Evolutionary conservation across 2,113 vertebrate genomes (phyloP), one percentile per base, ranked within the genome.

Genomic region (Neodon shergylaensis): DNA sequence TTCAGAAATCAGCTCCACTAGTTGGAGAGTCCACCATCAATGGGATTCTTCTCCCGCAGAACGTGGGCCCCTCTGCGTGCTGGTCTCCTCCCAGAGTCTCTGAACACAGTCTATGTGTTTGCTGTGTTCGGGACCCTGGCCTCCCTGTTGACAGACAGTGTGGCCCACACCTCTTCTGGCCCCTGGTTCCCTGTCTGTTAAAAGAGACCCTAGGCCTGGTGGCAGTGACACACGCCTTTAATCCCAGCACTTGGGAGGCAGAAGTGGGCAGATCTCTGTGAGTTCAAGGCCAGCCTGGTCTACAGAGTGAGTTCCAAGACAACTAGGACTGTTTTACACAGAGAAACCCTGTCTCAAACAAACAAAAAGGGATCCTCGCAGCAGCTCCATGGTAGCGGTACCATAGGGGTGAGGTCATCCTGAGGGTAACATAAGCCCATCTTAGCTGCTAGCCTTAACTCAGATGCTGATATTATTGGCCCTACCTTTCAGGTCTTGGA

Each of bases 401-500:
- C 81, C 1, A 1, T 28, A 92, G 65, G 66, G 33, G 2, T 22
- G 14, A 42, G 58, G 52, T 73, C 68, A 1, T 14, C 0, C 83
- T 5, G 39, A 4, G 47, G 52, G n/a, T 21, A 2, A 33, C 36
- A 2, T 26, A 5, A 22, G 6, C 5, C 58, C 58, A 0, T n/a
- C 5, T 2, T 13, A 7, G 68, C 86, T 3, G 1, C 42, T 5
- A 10, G 5, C 13, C 0, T 49, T 10, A 2, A 12, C 11, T 4
- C 7, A 0, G 4, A 0, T 47, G 13, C 7, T 17, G 1, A 17
- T 14, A 3, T 5, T 1, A 3, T 47, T 92, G n/a, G 0, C 44
- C 1, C 8, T 94, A 76, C 42, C 94, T 96, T 92, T 63, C 97
- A 99, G 99, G 9, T 95, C 33, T 76, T 98, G 91, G 98, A 98